Base-by-base conservation (phyloP, 2,888 invertebrate species). In the Salpingus planirostris region DNA sequence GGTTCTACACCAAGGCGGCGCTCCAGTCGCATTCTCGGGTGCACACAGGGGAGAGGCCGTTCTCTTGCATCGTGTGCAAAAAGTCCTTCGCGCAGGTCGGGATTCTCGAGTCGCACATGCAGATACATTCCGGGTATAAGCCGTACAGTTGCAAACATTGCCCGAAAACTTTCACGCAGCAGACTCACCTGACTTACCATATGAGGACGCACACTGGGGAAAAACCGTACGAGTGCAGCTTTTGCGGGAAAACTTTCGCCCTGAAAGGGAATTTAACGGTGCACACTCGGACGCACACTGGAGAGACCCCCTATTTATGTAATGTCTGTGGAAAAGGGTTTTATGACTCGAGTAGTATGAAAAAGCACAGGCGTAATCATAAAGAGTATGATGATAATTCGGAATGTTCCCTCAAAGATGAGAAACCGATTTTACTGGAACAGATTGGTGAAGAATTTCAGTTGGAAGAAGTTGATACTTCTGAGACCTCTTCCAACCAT, bases 231-330 rank as follows among this genome's bases (percentile, higher is more conserved):
- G 27, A 33, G 29, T 49, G 49, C 28, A 23, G 38, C 2, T 44
- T 34, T 36, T 49, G 49, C 27, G 38, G 38, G 8, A 47, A 47
- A 33, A 59, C 52, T 32, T 67, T 67, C 42, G 59, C 65, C 1
- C 59, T 64, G 2, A 59, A 60, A 15, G 59, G 62, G 15, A 66
- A 65, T 37, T 57, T 65, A 57, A 65, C 62, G 30, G 54, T 64
- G 13, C 66, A 66, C 39, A 46, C 57, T 22, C 54, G 62, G 32
- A 64, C 60, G 2, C 65, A 66, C 35, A 65, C 62, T 24, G 65
- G 63, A 27, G 62, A 63, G 36, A 57, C 61, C n/a, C 65, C 65
- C 4, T 62, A 56, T 29, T 56, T 59, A 56, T 66, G 66, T 31
- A 55, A 59, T 2, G 56, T 63, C 15, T 66, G 65, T 38, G 57